Base-by-base conservation (phyloP, 2,888 invertebrate species). In the Cataglyphis cursor region DNA sequence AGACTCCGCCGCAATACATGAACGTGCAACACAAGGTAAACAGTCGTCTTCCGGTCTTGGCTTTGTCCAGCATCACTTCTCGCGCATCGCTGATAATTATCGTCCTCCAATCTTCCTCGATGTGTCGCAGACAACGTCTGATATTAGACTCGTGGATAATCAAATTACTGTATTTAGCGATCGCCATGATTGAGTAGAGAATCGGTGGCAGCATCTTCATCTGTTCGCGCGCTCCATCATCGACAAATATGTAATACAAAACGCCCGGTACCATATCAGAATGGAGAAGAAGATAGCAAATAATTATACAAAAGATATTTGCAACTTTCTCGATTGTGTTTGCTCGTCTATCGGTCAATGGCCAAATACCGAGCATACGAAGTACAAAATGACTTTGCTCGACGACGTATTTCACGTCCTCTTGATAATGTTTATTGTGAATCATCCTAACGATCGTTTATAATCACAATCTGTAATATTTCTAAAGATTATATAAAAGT, bases 31-130 rank as follows among this genome's bases (percentile, higher is more conserved):
- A 91, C 3, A 86, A 24, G 1, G 83, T 68, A 0, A 90, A 86
- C 0, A 92, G 35, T 18, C 75, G 81, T 74, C 92, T 80, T 0
- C 90, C 91, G 15, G 87, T 66, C 73, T 86, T 86, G 0, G 91
- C 93, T 61, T 91, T 91, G 41, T 3, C 4, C 28, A 59, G 18
- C 59, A 73, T 73, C 28, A 61, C 0, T 8, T 73, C 59, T 57
- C 86, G 51, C 12, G 31, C 48, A 4, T 38, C 51, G 12, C 35
- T 24, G 21, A 65, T 10, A 6, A 31, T 38, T 15, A 75, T 18
- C 21, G 24, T 64, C 8, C 8, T 6, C 75, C 75, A 64, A 5
- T 75, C 64, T 44, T 64, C 51, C 35, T 75, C 35, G 35, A 75
- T 54, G 24, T 75, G 48, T 6, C 21, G 62, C 64, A 75, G 35